Evolutionary conservation across 23 tunicate genomes (phyloP).

Genomic region (Trididemnum miniatum): DNA sequence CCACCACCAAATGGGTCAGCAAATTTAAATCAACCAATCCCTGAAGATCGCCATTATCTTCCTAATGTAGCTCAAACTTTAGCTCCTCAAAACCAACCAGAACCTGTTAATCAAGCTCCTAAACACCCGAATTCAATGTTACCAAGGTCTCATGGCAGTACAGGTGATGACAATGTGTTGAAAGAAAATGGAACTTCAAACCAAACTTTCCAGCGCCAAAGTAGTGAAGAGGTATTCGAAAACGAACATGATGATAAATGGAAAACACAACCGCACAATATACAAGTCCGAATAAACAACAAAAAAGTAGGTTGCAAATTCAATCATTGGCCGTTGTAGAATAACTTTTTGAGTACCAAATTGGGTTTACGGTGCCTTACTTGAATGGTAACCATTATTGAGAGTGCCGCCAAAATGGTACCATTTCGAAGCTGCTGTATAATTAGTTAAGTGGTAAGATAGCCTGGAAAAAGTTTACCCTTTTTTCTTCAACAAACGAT

Average conservation of each 20-base stretch:
- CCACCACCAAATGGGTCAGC: not conserved
- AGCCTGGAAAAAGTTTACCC: too few species aligned
- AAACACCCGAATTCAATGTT: conserved; percentile 33
- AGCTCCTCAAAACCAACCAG: not conserved
- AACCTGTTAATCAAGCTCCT: not conserved
- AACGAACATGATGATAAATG: conserved; percentile 10
- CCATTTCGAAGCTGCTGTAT: too few species aligned
- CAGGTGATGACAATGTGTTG: not conserved
- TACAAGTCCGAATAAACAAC: not conserved
- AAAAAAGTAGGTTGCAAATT: conserved; percentile 11
- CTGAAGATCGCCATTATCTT: too few species aligned
- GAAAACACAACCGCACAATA: conserved; percentile 6
- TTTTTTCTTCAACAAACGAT: too few species aligned
- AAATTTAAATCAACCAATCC: not conserved
- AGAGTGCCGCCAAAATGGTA: too few species aligned
- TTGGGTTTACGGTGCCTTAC: too few species aligned
- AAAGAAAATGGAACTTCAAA: not conserved
- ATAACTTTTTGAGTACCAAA: too few species aligned
- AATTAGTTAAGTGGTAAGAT: too few species aligned
- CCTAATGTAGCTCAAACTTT: not conserved
- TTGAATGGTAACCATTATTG: too few species aligned
- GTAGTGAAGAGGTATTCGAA: conserved; percentile 33
- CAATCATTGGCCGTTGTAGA: too few species aligned
- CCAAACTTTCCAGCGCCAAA: not conserved
- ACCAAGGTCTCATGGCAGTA: not conserved